A percentile compares a stretch with the other conserved stretches of the same genome.
Evolutionary conservation across 2,113 vertebrate species (phyloP).

Genomic region (Myrmecophaga tridactyla): DNA sequence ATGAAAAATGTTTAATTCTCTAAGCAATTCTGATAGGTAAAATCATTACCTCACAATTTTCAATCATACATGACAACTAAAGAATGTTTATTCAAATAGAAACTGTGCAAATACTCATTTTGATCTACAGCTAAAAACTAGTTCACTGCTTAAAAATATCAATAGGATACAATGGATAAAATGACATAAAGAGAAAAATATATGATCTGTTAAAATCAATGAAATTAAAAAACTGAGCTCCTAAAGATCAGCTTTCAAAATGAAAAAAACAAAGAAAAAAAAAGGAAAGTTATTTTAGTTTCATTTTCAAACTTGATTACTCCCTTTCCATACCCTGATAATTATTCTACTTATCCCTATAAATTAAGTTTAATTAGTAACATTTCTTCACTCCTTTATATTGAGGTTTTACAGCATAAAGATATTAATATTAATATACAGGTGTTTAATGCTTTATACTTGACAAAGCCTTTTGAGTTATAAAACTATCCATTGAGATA

Average conservation of each 20-base stretch:
- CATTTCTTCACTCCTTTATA: neutral
- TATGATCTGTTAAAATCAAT: neutral
- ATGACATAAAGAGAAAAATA: neutral
- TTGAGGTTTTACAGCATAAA: neutral
- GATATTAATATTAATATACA: neutral
- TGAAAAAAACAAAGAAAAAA: neutral
- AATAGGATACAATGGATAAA: neutral
- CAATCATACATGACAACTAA: neutral
- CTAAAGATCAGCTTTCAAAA: neutral
- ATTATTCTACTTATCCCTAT: neutral
- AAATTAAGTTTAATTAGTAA: neutral
- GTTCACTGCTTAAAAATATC: neutral
- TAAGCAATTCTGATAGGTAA: neutral
- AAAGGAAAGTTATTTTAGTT: neutral
- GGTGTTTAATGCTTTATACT: neutral
- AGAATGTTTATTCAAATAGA: neutral
- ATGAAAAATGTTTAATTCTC: neutral
- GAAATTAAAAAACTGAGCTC: neutral
- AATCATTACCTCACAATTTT: neutral
- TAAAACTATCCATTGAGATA: neutral
- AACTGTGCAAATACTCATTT: neutral
- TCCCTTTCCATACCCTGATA: neutral
- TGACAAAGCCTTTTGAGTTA: neutral
- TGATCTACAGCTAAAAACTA: neutral
- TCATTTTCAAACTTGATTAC: neutral